Evolutionary conservation across 2,113 vertebrate genomes (phyloP).

Genomic region (Alectura lathami): DNA sequence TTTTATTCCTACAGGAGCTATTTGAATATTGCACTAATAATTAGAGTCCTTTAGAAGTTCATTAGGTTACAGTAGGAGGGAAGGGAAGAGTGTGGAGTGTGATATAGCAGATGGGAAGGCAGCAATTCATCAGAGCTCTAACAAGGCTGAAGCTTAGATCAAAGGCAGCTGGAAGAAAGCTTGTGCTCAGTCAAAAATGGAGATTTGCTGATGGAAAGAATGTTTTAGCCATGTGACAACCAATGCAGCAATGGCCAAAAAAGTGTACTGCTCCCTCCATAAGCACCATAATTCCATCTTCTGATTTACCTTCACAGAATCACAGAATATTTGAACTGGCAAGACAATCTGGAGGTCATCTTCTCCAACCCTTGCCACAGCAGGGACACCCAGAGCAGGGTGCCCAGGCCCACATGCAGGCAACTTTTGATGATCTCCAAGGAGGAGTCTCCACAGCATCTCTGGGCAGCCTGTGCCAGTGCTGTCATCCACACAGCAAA

Average conservation of each 20-base stretch:
- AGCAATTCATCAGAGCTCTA: not conserved
- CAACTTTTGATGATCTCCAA: too few species aligned
- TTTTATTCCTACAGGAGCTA: conserved; percentile 1
- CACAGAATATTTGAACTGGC: too few species aligned
- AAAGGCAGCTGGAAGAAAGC: not conserved
- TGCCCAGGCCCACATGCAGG: too few species aligned
- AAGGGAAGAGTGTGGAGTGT: not conserved
- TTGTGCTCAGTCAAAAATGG: rapidly evolving
- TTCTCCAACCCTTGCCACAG: too few species aligned
- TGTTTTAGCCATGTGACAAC: not conserved
- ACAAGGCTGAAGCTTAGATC: not conserved
- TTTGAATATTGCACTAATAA: not conserved
- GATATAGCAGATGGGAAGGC: not conserved
- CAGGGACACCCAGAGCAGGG: too few species aligned
- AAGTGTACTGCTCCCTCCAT: not conserved
- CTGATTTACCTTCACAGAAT: not conserved
- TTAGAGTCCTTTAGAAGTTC: conserved; percentile 9
- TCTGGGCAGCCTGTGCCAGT: too few species aligned
- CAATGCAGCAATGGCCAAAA: not conserved
- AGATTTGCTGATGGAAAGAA: not conserved
- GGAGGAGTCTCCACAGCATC: too few species aligned
- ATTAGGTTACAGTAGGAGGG: not conserved
- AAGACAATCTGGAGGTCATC: too few species aligned
- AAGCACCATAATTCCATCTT: not conserved
- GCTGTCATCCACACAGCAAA: not conserved